Conservation (phyloP, 2,113 vertebrate species). For the Hylia prasina region DNA sequence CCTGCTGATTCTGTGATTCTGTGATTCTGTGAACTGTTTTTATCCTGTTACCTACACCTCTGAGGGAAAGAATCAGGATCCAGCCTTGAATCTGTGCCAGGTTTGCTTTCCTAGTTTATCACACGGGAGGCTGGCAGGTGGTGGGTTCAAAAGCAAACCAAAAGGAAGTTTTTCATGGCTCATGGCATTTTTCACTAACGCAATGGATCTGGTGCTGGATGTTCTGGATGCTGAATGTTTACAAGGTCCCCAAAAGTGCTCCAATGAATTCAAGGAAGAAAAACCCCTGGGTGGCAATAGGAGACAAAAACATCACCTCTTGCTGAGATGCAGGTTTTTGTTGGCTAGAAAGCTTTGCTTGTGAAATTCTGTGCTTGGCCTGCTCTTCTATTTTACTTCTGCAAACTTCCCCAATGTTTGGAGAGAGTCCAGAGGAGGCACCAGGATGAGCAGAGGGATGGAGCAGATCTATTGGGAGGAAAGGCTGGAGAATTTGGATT, state of each 20-base stretch:
- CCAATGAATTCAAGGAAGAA: background rate
- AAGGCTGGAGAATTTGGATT: background rate
- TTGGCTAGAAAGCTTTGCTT: background rate
- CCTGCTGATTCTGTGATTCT: background rate
- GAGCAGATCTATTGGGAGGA: background rate
- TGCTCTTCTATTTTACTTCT: background rate
- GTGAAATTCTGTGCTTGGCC: background rate
- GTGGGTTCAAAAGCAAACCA: background rate
- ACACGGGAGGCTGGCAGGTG: background rate
- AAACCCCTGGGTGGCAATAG: background rate
- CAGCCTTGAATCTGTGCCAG: background rate
- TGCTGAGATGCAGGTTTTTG: background rate
- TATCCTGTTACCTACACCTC: background rate
- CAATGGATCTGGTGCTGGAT: background rate
- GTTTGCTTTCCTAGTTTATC: background rate
- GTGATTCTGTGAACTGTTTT: background rate
- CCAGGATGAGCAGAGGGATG: background rate
- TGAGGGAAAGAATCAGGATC: background rate
- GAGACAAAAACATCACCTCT: background rate
- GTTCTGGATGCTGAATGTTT: accelerated
- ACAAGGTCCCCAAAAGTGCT: background rate
- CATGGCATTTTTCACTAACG: accelerated
- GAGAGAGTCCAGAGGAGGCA: background rate
- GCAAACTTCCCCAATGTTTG: background rate
- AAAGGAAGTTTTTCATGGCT: background rate